Percentiles rank a stretch among this genome's conserved stretches.
These are phyloP conservation scores for Meteorus cinctellus DNA, from an alignment of 2,888 invertebrate species.

Conservation along the genomic window DNA sequence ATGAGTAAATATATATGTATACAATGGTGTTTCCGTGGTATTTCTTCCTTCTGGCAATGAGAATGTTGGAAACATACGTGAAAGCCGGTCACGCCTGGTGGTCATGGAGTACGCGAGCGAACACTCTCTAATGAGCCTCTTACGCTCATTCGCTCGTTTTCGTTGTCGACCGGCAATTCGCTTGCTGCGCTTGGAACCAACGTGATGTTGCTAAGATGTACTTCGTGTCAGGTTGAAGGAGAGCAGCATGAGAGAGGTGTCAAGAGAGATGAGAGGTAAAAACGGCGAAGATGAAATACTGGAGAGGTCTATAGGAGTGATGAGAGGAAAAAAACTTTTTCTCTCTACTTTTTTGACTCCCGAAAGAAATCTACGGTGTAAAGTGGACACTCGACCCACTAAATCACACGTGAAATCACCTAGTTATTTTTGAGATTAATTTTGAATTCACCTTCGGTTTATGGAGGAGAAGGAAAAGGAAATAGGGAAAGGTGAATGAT, in stretches of 20 bases:
- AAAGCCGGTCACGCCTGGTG: constrained; percentile 73
- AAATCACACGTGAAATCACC: constrained; percentile 5
- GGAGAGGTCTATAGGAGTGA: not conserved
- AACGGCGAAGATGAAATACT: not conserved
- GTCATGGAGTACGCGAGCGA: constrained; percentile 71
- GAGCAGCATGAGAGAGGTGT: constrained; percentile 30
- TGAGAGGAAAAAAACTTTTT: not conserved
- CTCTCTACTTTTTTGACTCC: not conserved
- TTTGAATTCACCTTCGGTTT: not conserved
- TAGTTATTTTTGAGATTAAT: not conserved
- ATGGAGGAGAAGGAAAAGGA: too few species aligned
- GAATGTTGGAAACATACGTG: constrained; percentile 68
- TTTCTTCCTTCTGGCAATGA: constrained; percentile 67
- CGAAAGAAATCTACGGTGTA: not conserved
- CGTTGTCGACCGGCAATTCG: constrained; percentile 61
- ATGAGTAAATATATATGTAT: not conserved
- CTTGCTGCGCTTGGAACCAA: constrained; percentile 19
- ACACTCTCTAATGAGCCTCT: constrained; percentile 72
- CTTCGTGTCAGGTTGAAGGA: constrained; percentile 33
- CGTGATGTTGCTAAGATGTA: constrained; percentile 12
- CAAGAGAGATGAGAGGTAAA: not conserved
- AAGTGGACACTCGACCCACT: constrained; percentile 19
- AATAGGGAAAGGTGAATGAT: not conserved
- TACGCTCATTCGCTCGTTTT: constrained; percentile 64
- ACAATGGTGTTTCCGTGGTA: constrained; percentile 49